Base-by-base conservation (phyloP, 2,888 invertebrate species). In the Strigamia maritima region DNA sequence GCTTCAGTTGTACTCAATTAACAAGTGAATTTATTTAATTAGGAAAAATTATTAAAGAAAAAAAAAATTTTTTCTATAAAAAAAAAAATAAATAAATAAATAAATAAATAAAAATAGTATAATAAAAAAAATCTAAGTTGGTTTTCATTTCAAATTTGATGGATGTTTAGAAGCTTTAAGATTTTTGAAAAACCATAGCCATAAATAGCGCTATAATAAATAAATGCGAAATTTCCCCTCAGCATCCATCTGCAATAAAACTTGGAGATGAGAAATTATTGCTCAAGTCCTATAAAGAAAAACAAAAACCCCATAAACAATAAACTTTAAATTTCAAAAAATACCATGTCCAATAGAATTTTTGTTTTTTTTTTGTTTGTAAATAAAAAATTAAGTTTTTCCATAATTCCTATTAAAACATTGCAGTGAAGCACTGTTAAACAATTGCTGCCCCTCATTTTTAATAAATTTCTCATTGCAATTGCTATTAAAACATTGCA, bases 201-300 rank as follows among this genome's bases (percentile, higher is more conserved):
- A 65, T 65, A 65, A 65, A 65, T 65, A 65, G 65, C 28, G 65
- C 65, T 24, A 26, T 65, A 65, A 65, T 65, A 65, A 65, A 65
- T 65, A 65, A 65, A 65, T 65, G 65, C 65, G 65, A 65, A 65
- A 65, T 65, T 65, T 16, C 26, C 65, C 16, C 65, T 65, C 65
- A 65, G 24, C 65, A 22, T 60, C 60, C 60, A 19, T 19, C 60
- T 60, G 24, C 65, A 65, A 65, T 65, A 65, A 65, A 65, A 24
- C 24, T 12, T 19, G n/a, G 28, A 22, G 60, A 60, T n/a, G 60
- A 60, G 60, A 10, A 65, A 65, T 65, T 65, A 65, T 65, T 65
- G 26, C 65, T 65, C 65, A 6, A 65, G 22, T 26, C 65, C 65
- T 6, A 65, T 26, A 65, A 65, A 24, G 10, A 10, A 24, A n/a